Evolutionary conservation across 2,797 vertebrate genomes (phyloP).

Genomic region (Pampus argenteus): DNA sequence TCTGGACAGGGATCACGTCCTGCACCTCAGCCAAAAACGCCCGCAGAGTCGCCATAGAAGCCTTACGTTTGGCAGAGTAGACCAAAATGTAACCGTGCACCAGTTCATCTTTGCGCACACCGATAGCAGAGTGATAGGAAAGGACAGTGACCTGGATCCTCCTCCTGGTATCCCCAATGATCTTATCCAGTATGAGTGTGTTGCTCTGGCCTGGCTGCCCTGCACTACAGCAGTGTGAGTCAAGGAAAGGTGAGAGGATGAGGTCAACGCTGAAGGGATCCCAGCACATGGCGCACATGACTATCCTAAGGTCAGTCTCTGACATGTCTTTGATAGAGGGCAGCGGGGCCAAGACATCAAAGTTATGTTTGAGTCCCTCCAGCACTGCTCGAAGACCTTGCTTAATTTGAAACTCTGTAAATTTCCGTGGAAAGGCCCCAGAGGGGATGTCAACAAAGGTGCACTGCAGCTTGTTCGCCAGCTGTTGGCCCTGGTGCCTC

Average conservation of each 20-base stretch:
- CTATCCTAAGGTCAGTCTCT: slow-evolving; percentile 96
- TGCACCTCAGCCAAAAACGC: slow-evolving; percentile 98
- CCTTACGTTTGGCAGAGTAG: slow-evolving; percentile 97
- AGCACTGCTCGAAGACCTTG: slow-evolving; percentile 95
- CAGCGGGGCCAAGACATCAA: slow-evolving; percentile 92
- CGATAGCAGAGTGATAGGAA: slow-evolving; percentile 98
- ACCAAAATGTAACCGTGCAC: slow-evolving; percentile 99
- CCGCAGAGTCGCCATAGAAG: slow-evolving; percentile 98
- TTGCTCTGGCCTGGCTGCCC: slow-evolving; percentile 97
- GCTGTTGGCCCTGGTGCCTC: slow-evolving; percentile 96
- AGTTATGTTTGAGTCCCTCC: slow-evolving; percentile 95
- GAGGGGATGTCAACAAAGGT: slow-evolving; percentile 97
- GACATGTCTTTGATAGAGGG: slow-evolving; percentile 97
- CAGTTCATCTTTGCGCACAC: slow-evolving; percentile 96
- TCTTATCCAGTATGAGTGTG: slow-evolving; percentile 97
- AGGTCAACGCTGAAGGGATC: slow-evolving; percentile 99
- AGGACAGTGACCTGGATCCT: slow-evolving; percentile 97
- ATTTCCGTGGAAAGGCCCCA: slow-evolving; percentile 95
- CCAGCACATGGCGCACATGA: slow-evolving; percentile 99
- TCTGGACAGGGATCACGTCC: slow-evolving; percentile 97
- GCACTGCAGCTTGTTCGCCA: slow-evolving; percentile 98
- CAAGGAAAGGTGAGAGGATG: slow-evolving; percentile 98
- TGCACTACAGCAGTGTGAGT: slow-evolving; percentile 96
- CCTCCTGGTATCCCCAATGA: slow-evolving; percentile 94
- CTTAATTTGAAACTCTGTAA: slow-evolving; percentile 97